Evolutionary conservation across 2,797 vertebrate genomes (phyloP).

Genomic region (Carapus acus): DNA sequence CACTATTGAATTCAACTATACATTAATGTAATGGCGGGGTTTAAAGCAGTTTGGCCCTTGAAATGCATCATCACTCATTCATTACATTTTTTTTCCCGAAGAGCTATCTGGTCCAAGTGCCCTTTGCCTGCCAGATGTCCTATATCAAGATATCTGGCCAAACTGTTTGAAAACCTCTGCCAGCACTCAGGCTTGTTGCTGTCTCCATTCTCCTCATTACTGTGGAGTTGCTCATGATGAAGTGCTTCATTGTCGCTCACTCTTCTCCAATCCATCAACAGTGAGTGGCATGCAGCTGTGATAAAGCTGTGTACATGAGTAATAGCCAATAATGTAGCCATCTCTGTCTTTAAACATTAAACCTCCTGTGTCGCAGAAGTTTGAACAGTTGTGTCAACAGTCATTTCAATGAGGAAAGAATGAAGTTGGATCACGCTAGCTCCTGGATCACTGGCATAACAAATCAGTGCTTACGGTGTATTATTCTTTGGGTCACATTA

Average conservation of each 20-base stretch:
- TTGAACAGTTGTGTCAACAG: conserved; percentile 53
- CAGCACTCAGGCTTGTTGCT: conserved; percentile 25
- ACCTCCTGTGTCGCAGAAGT: neutral
- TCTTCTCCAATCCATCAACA: conserved; percentile 7
- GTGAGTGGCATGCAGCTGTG: conserved; percentile 11
- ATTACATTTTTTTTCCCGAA: neutral
- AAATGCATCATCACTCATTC: conserved; percentile 1
- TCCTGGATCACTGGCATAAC: no score
- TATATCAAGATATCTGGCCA: conserved; percentile 20
- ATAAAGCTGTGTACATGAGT: conserved; percentile 14
- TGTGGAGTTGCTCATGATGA: conserved; percentile 10
- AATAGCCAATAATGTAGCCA: conserved; percentile 25
- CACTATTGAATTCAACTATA: neutral
- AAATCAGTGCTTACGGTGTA: no score
- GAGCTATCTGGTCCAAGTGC: conserved; percentile 2
- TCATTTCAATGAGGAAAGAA: no score
- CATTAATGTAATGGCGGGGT: neutral
- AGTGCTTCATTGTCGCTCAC: conserved; percentile 11
- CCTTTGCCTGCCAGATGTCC: conserved; percentile 13
- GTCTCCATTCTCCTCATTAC: conserved; percentile 11
- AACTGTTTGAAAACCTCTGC: conserved; percentile 55
- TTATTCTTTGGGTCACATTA: no score
- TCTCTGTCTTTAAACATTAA: conserved; percentile 15
- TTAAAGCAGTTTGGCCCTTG: neutral
- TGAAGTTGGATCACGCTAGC: no score